Percentiles rank a stretch among this genome's conserved stretches.
Conservation (phyloP, 2,888 invertebrate species). For the Cerastoderma edule region DNA sequence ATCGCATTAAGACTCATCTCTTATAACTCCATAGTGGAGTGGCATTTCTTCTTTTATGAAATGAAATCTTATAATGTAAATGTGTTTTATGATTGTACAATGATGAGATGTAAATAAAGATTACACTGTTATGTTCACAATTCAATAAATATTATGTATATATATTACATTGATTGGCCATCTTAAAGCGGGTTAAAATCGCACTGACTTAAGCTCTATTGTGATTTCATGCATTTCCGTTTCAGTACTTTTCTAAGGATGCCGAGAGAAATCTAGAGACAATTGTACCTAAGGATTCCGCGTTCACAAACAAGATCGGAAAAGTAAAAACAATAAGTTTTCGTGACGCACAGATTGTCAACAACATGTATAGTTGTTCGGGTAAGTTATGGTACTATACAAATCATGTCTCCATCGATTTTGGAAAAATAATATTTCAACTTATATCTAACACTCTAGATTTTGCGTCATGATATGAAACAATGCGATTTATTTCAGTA, state of each 20-base stretch:
- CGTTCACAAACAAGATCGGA: constrained; percentile 31
- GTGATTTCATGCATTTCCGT: neutral
- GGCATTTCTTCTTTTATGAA: no score
- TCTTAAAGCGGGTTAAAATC: neutral
- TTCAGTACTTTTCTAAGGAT: constrained; percentile 6
- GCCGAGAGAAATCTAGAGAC: constrained; percentile 1
- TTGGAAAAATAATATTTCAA: neutral
- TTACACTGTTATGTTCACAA: neutral
- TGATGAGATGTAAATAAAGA: neutral
- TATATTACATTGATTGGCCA: neutral
- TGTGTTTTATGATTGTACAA: neutral
- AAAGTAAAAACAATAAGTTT: constrained; percentile 32
- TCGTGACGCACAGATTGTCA: constrained; percentile 40
- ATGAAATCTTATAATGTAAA: neutral
- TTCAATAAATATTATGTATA: neutral
- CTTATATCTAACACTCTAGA: neutral
- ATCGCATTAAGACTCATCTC: no score
- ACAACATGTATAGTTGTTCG: constrained; percentile 40
- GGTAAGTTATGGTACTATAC: constrained; percentile 7
- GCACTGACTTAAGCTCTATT: neutral
- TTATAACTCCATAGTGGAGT: no score
- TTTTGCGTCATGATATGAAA: neutral
- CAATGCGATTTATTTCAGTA: neutral
- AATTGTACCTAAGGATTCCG: constrained; percentile 21
- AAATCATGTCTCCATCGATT: neutral